phyloP scores from a whole-genome alignment of 2,113 vertebrate species.

The Cryptotis parvus region DNA sequence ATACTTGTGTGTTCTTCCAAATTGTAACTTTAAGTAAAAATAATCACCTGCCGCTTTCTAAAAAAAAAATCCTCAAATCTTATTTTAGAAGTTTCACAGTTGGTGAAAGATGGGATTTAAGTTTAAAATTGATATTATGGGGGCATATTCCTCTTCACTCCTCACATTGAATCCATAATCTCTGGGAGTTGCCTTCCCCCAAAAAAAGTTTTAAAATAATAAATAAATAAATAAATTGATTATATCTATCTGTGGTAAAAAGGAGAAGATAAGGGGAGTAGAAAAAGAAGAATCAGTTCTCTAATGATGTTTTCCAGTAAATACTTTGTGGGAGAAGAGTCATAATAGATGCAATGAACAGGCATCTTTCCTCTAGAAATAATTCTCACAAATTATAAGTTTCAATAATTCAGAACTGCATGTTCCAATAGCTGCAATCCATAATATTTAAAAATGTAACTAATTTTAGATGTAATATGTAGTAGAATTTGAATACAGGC shows the following conservation, averaged over 20 bases:
- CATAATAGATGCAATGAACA: not conserved
- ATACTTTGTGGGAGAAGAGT: not conserved
- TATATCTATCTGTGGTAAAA: not conserved
- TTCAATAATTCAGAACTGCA: conserved; percentile 5
- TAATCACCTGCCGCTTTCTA: not conserved
- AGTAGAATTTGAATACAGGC: not conserved
- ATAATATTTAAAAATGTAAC: not conserved
- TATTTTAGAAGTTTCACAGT: conserved; percentile 19
- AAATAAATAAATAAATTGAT: not conserved
- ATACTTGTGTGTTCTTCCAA: not conserved
- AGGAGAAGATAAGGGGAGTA: not conserved
- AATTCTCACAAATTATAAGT: not conserved
- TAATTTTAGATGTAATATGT: conserved; percentile 18
- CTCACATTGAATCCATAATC: no score
- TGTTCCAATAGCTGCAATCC: not conserved
- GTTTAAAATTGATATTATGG: not conserved
- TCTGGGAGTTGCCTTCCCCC: not conserved
- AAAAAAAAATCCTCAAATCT: conserved; percentile 34
- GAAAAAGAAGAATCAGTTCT: not conserved
- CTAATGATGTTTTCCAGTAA: conserved; percentile 17
- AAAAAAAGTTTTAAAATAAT: not conserved
- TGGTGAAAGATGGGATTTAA: not conserved
- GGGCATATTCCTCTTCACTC: no score
- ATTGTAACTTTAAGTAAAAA: conserved; percentile 3
- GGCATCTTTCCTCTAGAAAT: conserved; percentile 47